Conservation (phyloP, 2,888 invertebrate species). For the Limnephilus auricula region DNA sequence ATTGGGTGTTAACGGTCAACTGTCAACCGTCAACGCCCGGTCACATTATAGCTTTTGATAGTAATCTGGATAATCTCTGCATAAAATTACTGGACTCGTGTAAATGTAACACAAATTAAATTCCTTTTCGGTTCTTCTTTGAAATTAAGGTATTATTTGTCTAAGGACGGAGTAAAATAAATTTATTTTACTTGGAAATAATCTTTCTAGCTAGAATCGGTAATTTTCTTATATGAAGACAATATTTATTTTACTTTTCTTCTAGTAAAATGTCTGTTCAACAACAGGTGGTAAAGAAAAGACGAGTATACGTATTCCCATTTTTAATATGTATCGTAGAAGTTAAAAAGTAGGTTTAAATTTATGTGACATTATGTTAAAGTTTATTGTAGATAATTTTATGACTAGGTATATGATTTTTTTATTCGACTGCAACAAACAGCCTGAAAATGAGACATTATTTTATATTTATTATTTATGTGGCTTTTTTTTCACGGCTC, state of each 20-base stretch:
- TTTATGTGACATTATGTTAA: neutral
- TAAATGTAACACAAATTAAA: too few species aligned
- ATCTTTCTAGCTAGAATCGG: neutral
- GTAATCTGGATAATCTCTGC: neutral
- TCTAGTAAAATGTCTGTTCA: neutral
- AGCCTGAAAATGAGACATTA: too few species aligned
- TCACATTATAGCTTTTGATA: neutral
- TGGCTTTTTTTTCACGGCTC: too few species aligned
- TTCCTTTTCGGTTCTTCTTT: neutral
- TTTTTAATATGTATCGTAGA: neutral
- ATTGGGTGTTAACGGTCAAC: neutral
- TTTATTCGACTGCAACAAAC: too few species aligned
- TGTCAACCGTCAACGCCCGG: neutral
- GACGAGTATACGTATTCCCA: neutral
- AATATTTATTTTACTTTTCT: neutral
- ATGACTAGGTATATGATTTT: too few species aligned
- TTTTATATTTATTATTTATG: too few species aligned
- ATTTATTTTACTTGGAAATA: too few species aligned
- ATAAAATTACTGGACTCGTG: neutral
- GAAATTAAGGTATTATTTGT: neutral
- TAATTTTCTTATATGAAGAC: neutral
- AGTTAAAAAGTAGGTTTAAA: neutral
- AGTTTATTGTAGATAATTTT: neutral
- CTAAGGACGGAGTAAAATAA: too few species aligned
- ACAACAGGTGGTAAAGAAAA: neutral